These are phyloP conservation scores for Dasysyrphus albostriatus DNA, from an alignment of 2,888 invertebrate species.

Conservation along the genomic window DNA sequence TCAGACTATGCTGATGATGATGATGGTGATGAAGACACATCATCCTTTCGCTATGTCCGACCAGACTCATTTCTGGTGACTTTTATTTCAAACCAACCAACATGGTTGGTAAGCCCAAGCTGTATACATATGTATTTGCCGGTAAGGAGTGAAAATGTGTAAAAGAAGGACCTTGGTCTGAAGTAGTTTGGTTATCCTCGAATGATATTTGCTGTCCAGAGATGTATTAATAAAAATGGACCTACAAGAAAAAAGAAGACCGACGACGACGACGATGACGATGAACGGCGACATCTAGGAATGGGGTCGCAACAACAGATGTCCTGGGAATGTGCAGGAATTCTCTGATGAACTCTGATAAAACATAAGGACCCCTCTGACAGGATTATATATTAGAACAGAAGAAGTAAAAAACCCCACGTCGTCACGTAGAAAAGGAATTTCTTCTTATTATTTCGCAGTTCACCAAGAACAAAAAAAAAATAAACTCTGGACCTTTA, in stretches of 20 bases:
- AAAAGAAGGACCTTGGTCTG: conserved; percentile 48
- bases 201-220: conserved; percentile 58
- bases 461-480: conserved; percentile 37
- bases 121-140: neutral
- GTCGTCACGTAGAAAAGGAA: conserved; percentile 73
- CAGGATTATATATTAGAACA: conserved; percentile 38
- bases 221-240: conserved; percentile 66
- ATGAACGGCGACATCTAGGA: conserved; percentile 10
- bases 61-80: conserved; percentile 74
- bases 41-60: conserved; percentile 51
- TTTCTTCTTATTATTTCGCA: conserved; percentile 73
- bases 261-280: neutral
- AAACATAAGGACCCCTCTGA: conserved; percentile 34
- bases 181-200: conserved; percentile 36
- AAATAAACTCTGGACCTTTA: neutral
- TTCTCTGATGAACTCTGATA: conserved; percentile 54
- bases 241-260: conserved; percentile 6
- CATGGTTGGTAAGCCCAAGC: conserved; percentile 12
- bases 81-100: conserved; percentile 59
- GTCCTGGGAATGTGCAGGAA: conserved; percentile 57
- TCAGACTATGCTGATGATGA: conserved; percentile 33
- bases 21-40: conserved; percentile 67
- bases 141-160: conserved; percentile 5
- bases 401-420: conserved; percentile 20
- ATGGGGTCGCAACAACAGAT: conserved; percentile 52